Base-by-base conservation (phyloP, 2,888 invertebrate species). In the Eretmocerus hayati region DNA sequence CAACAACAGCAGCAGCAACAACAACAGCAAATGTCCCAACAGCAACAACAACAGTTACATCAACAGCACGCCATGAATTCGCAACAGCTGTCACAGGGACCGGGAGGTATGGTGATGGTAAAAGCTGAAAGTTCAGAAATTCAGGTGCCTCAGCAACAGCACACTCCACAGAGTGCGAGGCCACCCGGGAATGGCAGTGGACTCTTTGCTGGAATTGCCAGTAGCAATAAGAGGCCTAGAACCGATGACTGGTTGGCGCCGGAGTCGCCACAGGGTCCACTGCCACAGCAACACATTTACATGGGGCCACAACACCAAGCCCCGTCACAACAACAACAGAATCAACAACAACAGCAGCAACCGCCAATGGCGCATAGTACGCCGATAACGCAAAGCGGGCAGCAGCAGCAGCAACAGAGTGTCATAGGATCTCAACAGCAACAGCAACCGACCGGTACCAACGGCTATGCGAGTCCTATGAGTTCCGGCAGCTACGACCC, bases 401-500 rank as follows among this genome's bases (percentile, higher is more conserved):
- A 3, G 55, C 63, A 38, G 57, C 58, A 50, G 37, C 11, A 37
- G 19, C 26, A 26, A 11, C 26, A 26, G 26, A 11, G 8, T 11
- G 8, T 9, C 8, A 6, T 9, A 26, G 8, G 59, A 59, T 44
- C 61, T 64, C 63, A 38, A 56, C 58, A 50, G 36, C 11, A 41
- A 11, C 26, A 26, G 26, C 26, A 26, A 26, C 64, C 65, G 37
- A 59, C 66, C 46, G 67, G 79, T 58, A 81, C 80, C 66, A 87
- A 87, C 63, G 90, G 90, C 46, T 90, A 89, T 72, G 85, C 88
- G 43, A 89, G 89, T 58, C 89, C 90, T 18, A 81, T 89, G 77
- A 89, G 88, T 45, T 85, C 87, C 16, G 84, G 88, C 72, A 90
- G 89, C 80, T 90, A 90, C 76, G 90, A 90, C 62, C 88, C 89